phyloP scores from a whole-genome alignment of 2,113 vertebrate genomes.

The Myotis davidii region DNA sequence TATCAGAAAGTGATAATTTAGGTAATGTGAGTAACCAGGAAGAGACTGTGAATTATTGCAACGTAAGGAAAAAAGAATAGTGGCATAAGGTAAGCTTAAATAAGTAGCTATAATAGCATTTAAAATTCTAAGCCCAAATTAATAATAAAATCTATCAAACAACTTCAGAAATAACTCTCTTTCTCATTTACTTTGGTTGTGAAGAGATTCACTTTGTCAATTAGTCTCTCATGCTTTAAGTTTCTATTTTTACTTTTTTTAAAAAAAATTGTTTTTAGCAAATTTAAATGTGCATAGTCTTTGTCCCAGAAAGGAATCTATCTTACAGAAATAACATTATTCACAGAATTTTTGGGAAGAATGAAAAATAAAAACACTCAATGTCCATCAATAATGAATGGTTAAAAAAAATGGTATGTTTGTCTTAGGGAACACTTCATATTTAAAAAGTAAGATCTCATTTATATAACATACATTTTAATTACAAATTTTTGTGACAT shows the following conservation, averaged over 20 bases:
- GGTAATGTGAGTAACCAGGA: neutral
- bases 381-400: neutral
- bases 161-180: neutral
- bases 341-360: neutral
- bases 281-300: slow-evolving; percentile 4
- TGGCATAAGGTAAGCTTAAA: neutral
- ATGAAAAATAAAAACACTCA: slow-evolving; percentile 15
- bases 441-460: neutral
- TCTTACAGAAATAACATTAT: neutral
- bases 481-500: neutral
- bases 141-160: neutral
- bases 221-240: neutral
- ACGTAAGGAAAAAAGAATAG: neutral
- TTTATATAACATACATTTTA: neutral
- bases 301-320: neutral
- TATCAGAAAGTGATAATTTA: neutral
- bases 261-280: neutral
- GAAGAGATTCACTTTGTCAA: neutral
- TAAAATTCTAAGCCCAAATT: neutral
- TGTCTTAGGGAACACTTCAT: neutral
- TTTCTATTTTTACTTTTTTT: neutral
- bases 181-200: neutral
- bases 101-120: neutral
- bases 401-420: neutral
- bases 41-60: neutral